phyloP scores from a whole-genome alignment of 37 sponge, comb jelly and placozoan genomes.

The Tethya wilhelma region DNA sequence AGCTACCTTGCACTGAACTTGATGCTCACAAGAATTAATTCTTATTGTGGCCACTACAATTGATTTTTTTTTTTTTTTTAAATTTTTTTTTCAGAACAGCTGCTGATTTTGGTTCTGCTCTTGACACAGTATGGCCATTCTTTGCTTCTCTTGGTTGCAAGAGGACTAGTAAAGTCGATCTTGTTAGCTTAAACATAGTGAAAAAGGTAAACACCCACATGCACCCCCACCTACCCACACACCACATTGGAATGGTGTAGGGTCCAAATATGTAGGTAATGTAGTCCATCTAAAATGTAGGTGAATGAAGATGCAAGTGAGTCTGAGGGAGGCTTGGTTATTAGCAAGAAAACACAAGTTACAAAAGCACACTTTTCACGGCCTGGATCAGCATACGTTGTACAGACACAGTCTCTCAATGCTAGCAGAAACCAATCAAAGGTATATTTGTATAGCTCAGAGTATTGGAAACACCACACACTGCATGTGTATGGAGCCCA shows the following conservation, averaged over 20 bases:
- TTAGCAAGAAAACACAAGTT: neutral
- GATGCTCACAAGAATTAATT: no score
- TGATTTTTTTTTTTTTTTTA: no score
- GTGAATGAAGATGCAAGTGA: no score
- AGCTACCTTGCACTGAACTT: neutral
- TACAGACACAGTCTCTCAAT: neutral
- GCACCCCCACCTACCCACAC: no score
- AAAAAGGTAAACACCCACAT: no score
- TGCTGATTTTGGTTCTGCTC: conserved; percentile 69
- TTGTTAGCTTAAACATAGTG: conserved; percentile 48
- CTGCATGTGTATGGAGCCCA: no score
- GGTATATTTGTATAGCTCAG: no score
- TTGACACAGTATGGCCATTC: conserved; percentile 67
- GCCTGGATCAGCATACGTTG: conserved; percentile 59
- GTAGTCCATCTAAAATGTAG: neutral
- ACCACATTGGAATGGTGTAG: no score
- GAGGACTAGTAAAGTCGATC: conserved; percentile 52
- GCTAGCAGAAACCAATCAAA: no score
- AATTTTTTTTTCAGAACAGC: conserved; percentile 60
- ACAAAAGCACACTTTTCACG: conserved; percentile 29
- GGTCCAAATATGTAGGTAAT: neutral
- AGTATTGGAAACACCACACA: no score
- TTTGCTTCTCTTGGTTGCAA: conserved; percentile 59
- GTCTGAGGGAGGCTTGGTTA: no score
- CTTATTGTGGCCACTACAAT: no score